Percentiles rank a stretch among this genome's conserved stretches.
phyloP scores from a whole-genome alignment of 2,113 vertebrate species.

The Lontra canadensis region DNA sequence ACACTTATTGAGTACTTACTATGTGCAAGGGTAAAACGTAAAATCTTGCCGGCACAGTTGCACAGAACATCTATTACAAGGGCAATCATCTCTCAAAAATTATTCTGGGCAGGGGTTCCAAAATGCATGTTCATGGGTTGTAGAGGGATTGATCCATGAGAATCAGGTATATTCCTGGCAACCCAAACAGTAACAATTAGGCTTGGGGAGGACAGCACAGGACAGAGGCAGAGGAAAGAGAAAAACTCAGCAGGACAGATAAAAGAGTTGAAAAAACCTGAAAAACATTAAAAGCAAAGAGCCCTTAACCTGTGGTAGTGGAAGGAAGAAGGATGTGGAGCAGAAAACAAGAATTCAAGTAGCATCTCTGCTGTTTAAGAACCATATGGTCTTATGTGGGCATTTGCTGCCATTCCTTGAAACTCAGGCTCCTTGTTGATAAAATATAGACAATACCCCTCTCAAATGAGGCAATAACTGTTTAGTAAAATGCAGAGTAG shows the following conservation, averaged over 20 bases:
- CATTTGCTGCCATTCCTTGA: background rate
- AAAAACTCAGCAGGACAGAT: background rate
- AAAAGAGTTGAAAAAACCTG: background rate
- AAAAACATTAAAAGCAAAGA: background rate
- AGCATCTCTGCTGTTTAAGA: background rate
- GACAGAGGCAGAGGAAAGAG: background rate
- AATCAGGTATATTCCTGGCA: background rate
- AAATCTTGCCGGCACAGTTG: background rate
- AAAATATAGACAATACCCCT: background rate
- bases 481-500: background rate
- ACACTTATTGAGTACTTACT: constrained; percentile 23
- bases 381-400: background rate
- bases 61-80: background rate
- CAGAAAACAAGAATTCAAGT: background rate
- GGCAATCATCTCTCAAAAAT: background rate
- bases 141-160: background rate
- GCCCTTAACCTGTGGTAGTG: background rate
- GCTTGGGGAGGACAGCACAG: background rate
- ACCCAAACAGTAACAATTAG: background rate
- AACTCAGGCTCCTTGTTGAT: background rate
- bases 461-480: background rate
- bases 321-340: background rate
- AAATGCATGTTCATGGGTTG: background rate
- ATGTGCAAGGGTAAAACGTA: background rate
- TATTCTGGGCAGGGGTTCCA: background rate